phyloP scores from a whole-genome alignment of 2,797 vertebrate genomes.

The Carapus acus region DNA sequence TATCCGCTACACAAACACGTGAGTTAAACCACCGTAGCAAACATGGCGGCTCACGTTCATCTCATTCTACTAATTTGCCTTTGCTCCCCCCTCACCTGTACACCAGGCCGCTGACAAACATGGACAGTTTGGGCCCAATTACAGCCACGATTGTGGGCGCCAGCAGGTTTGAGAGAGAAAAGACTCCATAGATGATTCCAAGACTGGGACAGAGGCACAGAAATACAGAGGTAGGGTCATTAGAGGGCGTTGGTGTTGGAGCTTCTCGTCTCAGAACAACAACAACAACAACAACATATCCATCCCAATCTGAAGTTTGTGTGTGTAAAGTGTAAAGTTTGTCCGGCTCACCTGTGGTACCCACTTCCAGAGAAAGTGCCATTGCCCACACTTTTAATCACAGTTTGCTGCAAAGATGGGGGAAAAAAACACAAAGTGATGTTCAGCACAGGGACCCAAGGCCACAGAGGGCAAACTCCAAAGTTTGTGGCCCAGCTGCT shows the following conservation, averaged over 20 bases:
- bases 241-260: background rate
- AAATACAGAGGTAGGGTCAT: background rate
- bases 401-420: constrained; percentile 75
- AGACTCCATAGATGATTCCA: constrained; percentile 80
- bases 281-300: background rate
- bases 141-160: constrained; percentile 70
- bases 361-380: constrained; percentile 72
- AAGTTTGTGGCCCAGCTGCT: constrained; percentile 34
- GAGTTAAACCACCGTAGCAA: background rate
- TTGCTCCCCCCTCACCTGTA: constrained; percentile 67
- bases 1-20: constrained; percentile 65
- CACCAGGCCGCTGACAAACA: constrained; percentile 77
- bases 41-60: background rate
- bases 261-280: too few species aligned
- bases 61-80: background rate
- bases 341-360: constrained; percentile 72
- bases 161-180: constrained; percentile 75
- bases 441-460: background rate
- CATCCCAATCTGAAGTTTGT: too few species aligned
- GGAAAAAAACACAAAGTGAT: background rate
- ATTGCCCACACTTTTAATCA: constrained; percentile 73
- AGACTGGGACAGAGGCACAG: constrained; percentile 60
- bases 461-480: constrained; percentile 3
- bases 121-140: constrained; percentile 65
- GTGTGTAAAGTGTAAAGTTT: too few species aligned